Evolutionary conservation across 2,797 vertebrate species (phyloP).

Genomic region (Huso huso): DNA sequence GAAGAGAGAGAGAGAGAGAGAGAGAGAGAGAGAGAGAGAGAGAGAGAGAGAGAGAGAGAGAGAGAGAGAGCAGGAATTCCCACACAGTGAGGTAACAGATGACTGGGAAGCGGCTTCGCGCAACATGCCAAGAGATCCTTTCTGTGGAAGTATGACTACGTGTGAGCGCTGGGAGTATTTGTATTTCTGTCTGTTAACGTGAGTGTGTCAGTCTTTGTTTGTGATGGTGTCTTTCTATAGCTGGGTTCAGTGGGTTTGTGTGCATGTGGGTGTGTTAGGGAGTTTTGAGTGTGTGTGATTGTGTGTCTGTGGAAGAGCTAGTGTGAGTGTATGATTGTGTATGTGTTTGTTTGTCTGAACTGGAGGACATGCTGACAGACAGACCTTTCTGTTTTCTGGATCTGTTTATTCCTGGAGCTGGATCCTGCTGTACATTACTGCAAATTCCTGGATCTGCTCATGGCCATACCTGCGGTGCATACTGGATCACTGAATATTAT

Average conservation of each 20-base stretch:
- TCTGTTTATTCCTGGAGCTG: neutral
- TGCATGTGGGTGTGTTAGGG: conserved; percentile 10
- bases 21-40: conserved; percentile 35
- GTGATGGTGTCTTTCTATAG: conserved; percentile 1
- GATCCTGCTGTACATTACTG: conserved; percentile 16
- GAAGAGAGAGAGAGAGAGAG: conserved; percentile 35
- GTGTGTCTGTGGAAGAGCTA: too few relatives aligned
- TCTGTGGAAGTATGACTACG: too few relatives aligned
- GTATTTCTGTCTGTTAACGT: conserved; percentile 11
- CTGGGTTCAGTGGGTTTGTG: conserved; percentile 16
- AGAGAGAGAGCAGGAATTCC: conserved; percentile 32
- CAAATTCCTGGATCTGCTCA: too few relatives aligned
- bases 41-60: conserved; percentile 16
- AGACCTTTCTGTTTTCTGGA: neutral
- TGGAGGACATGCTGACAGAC: conserved; percentile 11
- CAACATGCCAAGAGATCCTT: too few relatives aligned
- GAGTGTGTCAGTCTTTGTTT: neutral
- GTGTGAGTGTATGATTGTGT: neutral
- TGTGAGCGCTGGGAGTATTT: conserved; percentile 41
- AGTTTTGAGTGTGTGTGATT: too few relatives aligned
- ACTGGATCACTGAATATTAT: too few relatives aligned
- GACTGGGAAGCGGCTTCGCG: conserved; percentile 28
- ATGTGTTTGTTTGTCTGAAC: conserved; percentile 23
- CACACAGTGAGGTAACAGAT: conserved; percentile 38
- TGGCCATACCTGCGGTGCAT: too few relatives aligned